A percentile compares a stretch with the other conserved stretches of the same genome.
Evolutionary conservation across 2,113 vertebrate species (phyloP).

Genomic region (Mugil cephalus): DNA sequence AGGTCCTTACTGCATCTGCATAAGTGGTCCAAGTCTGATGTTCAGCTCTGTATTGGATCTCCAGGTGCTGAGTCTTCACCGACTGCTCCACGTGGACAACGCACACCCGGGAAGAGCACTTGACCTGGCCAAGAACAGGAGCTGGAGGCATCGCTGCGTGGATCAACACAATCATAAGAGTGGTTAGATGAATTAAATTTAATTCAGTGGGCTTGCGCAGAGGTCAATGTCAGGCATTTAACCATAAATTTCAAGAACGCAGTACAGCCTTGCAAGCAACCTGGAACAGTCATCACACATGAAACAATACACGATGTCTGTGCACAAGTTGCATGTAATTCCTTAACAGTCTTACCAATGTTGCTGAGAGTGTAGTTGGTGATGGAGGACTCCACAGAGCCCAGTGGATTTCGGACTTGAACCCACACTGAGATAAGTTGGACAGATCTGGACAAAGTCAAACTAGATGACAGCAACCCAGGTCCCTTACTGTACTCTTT

Average conservation of each 20-base stretch:
- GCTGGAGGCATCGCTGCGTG: constrained; percentile 59
- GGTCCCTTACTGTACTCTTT: constrained; percentile 4
- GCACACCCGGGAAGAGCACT: constrained; percentile 70
- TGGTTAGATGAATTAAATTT: not conserved
- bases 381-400: constrained; percentile 29
- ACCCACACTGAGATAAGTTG: constrained; percentile 67
- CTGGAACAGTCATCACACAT: not conserved
- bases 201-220: too few relatives aligned
- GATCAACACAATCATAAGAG: constrained; percentile 6
- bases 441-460: constrained; percentile 45
- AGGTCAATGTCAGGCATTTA: too few relatives aligned
- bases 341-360: constrained; percentile 71
- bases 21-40: constrained; percentile 52
- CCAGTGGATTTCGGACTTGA: constrained; percentile 64
- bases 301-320: not conserved
- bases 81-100: constrained; percentile 26
- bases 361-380: constrained; percentile 70
- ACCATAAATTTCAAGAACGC: too few relatives aligned
- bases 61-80: constrained; percentile 36
- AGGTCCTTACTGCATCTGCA: constrained; percentile 57
- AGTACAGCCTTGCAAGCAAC: constrained; percentile 1
- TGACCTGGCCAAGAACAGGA: constrained; percentile 36
- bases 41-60: constrained; percentile 65
- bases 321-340: not conserved
- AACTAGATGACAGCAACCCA: not conserved